A percentile compares a stretch with the other conserved stretches of the same genome.
Evolutionary conservation across 2,888 invertebrate species (phyloP).

Genomic region (Clitarchus hookeri): DNA sequence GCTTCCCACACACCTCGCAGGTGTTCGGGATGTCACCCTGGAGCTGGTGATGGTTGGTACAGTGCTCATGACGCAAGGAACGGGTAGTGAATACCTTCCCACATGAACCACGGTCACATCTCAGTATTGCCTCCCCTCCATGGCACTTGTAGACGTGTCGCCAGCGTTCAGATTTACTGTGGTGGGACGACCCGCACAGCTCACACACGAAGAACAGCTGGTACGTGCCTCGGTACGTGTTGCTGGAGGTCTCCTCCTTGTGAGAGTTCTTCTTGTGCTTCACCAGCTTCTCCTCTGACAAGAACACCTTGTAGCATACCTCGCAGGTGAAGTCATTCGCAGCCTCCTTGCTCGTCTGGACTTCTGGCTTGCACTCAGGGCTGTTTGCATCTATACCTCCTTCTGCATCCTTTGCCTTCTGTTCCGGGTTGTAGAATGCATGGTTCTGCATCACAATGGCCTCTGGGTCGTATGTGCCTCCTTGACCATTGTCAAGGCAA

Average conservation of each 20-base stretch:
- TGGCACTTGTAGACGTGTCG: conserved; percentile 56
- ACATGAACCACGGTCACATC: conserved; percentile 53
- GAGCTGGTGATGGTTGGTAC: conserved; percentile 52
- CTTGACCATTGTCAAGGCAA: conserved; percentile 55
- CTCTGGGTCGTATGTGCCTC: conserved; percentile 48
- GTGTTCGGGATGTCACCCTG: conserved; percentile 51
- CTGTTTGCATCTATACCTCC: neutral
- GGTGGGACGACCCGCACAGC: conserved; percentile 56
- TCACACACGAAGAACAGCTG: conserved; percentile 56
- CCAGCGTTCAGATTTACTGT: conserved; percentile 58
- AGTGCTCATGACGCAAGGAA: conserved; percentile 54
- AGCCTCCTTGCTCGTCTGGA: conserved; percentile 47
- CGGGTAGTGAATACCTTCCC: conserved; percentile 56
- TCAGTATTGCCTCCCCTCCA: conserved; percentile 52
- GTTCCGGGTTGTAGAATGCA: conserved; percentile 42
- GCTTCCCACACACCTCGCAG: conserved; percentile 57
- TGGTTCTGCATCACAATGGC: conserved; percentile 48
- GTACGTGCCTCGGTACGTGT: conserved; percentile 51
- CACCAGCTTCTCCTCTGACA: conserved; percentile 56
- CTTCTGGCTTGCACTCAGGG: neutral
- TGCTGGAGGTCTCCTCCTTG: conserved; percentile 37
- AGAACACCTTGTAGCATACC: conserved; percentile 56
- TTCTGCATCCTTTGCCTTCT: conserved; percentile 16
- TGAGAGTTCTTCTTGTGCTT: conserved; percentile 55
- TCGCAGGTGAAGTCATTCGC: conserved; percentile 51